phyloP scores from a whole-genome alignment of 2,888 invertebrate species.

The Standfussiana lucernea region DNA sequence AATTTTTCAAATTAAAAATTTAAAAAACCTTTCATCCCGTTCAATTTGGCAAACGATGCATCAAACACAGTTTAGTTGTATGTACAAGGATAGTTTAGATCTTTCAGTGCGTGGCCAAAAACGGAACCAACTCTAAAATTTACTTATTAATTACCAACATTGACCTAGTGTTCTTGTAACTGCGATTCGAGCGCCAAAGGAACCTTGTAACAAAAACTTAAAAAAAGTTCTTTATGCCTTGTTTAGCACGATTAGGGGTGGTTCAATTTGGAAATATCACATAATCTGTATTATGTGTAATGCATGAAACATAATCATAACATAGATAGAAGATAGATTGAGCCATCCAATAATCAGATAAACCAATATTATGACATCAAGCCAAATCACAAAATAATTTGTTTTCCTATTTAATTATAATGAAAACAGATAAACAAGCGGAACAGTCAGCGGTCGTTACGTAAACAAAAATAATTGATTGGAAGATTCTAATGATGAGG shows the following conservation, averaged over 20 bases:
- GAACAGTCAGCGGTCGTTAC: conserved; percentile 58
- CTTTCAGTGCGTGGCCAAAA: neutral
- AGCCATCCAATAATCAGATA: conserved; percentile 8
- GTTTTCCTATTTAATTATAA: conserved; percentile 54
- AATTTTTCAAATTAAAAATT: no score
- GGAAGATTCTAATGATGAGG: conserved; percentile 62
- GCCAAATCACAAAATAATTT: conserved; percentile 49
- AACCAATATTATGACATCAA: conserved; percentile 61
- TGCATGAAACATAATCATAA: neutral
- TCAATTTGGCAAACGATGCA: no score
- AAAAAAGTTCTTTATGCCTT: neutral
- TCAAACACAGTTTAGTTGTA: no score
- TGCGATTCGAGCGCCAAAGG: neutral
- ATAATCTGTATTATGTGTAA: neutral
- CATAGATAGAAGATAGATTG: conserved; percentile 1
- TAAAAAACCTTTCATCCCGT: no score
- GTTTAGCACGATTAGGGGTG: neutral
- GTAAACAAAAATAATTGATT: conserved; percentile 62
- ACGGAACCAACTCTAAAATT: no score
- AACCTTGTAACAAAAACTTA: neutral
- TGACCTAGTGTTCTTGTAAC: neutral
- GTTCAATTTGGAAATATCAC: neutral
- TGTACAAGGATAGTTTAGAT: no score
- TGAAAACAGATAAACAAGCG: conserved; percentile 62
- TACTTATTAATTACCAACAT: neutral